These are phyloP conservation scores for Stenopsyche tienmushanensis DNA, from an alignment of 1,140 invertebrate genomes.

Conservation along the genomic window DNA sequence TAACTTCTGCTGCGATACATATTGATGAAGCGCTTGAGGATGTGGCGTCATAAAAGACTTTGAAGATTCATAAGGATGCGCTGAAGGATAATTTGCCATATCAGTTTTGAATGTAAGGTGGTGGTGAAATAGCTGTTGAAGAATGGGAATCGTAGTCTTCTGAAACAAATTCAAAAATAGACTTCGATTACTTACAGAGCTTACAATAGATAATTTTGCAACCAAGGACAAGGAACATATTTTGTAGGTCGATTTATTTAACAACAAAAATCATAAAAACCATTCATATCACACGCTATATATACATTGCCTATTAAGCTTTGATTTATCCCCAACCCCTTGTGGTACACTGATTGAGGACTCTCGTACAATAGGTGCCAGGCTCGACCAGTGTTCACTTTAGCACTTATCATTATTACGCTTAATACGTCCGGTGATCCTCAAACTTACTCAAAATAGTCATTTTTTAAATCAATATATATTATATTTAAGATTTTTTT, in stretches of 20 bases:
- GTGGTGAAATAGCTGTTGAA: conserved; percentile 51
- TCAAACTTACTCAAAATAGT: neutral
- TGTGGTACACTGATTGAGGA: conserved; percentile 30
- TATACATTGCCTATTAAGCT: conserved; percentile 1
- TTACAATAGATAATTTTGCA: too few relatives aligned
- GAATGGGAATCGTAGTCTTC: conserved; percentile 57
- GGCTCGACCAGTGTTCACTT: conserved; percentile 27
- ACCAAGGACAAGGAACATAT: too few relatives aligned
- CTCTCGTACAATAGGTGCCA: conserved; percentile 36
- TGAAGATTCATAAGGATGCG: conserved; percentile 48
- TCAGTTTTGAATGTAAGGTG: conserved; percentile 43
- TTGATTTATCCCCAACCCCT: conserved; percentile 6
- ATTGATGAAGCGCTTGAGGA: conserved; percentile 26
- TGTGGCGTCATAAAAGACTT: conserved; percentile 46
- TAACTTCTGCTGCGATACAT: conserved; percentile 29
- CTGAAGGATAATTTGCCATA: conserved; percentile 43
- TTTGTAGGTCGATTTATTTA: conserved; percentile 1
- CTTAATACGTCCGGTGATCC: conserved; percentile 10
- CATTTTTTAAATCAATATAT: too few relatives aligned
- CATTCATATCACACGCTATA: too few relatives aligned
- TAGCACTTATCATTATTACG: conserved; percentile 34
- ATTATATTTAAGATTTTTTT: too few relatives aligned
- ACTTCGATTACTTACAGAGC: too few relatives aligned
- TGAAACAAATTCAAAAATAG: conserved; percentile 51
- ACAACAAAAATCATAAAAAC: neutral